Evolutionary conservation across 2,797 vertebrate genomes (phyloP).

Genomic region (Syndactyla subalaris): DNA sequence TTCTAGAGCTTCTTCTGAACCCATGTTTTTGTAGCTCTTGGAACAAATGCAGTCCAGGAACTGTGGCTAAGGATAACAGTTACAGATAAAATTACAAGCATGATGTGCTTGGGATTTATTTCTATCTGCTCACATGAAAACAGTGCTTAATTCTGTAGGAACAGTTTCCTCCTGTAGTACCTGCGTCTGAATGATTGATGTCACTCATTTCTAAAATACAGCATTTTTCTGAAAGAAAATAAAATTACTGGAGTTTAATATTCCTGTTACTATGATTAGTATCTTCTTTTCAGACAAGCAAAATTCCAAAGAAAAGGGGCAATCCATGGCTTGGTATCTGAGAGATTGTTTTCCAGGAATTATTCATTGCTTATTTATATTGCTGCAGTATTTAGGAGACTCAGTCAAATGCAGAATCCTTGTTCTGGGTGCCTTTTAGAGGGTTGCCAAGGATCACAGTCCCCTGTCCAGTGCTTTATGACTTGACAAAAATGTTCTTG

Average conservation of each 20-base stretch:
- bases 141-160: neutral
- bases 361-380: neutral
- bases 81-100: neutral
- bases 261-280: neutral
- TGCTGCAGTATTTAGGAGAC: neutral
- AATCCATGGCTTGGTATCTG: neutral
- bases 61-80: neutral
- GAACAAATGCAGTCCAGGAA: neutral
- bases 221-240: neutral
- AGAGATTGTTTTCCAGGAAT: neutral
- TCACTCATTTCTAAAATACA: neutral
- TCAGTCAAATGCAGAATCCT: neutral
- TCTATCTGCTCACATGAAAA: neutral
- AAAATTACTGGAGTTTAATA: neutral
- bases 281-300: neutral
- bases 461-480: neutral
- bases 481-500: neutral
- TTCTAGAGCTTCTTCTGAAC: neutral
- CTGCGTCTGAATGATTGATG: neutral
- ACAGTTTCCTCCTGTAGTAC: neutral
- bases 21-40: neutral
- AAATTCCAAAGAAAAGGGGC: neutral
- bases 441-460: neutral
- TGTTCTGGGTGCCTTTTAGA: neutral
- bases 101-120: neutral